phyloP scores from a whole-genome alignment of 2,113 vertebrate species.

The Tympanuchus pallidicinctus region DNA sequence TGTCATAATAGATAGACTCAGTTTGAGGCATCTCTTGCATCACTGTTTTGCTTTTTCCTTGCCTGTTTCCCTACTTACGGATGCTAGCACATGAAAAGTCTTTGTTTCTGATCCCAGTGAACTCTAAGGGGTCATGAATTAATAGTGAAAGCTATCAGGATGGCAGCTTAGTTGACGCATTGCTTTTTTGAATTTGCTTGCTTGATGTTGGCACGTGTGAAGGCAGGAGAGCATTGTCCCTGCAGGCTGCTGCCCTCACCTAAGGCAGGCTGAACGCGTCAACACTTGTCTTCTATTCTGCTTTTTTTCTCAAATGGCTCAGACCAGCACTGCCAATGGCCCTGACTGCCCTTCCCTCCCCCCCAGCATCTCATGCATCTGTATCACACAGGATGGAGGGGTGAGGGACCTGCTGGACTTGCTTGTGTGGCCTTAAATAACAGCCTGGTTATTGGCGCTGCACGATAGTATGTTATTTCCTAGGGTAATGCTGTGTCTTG shows the following conservation, averaged over 20 bases:
- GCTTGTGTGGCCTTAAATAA: background rate
- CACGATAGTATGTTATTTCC: background rate
- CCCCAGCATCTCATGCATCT: background rate
- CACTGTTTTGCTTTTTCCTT: background rate
- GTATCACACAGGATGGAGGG: fast-evolving
- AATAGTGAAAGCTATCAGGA: background rate
- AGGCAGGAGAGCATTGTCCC: background rate
- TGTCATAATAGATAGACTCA: background rate
- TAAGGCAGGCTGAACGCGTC: background rate
- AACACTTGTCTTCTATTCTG: background rate
- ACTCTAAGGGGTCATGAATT: background rate
- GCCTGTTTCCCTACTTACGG: background rate
- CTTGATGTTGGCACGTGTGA: fast-evolving
- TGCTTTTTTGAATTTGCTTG: background rate
- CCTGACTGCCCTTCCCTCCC: too few species aligned
- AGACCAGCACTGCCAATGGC: background rate
- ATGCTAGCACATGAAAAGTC: background rate
- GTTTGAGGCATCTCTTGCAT: background rate
- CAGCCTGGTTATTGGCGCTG: background rate
- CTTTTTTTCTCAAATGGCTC: background rate
- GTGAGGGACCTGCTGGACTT: background rate
- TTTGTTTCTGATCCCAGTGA: background rate
- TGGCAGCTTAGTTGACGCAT: background rate
- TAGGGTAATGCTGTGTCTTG: background rate
- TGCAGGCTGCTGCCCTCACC: background rate